Conservation (phyloP, 2,113 vertebrate species). For the Takifugu bimaculatus region DNA sequence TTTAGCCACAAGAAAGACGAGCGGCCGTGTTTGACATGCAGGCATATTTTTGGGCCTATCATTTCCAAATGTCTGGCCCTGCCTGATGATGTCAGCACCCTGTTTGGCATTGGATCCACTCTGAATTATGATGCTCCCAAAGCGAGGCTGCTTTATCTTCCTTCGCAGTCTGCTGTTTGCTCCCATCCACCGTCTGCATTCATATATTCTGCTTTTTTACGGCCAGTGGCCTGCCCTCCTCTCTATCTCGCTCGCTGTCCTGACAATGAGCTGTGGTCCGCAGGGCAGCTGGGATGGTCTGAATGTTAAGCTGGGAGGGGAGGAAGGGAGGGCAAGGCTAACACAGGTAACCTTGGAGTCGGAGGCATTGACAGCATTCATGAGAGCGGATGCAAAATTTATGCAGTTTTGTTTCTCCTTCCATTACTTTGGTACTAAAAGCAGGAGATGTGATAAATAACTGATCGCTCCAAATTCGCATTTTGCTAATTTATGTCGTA, state of each 20-base stretch:
- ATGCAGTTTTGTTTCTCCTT: background rate
- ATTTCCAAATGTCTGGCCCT: slow-evolving; percentile 32
- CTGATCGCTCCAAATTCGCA: too few relatives aligned
- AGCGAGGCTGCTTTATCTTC: slow-evolving; percentile 11
- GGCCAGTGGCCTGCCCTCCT: slow-evolving; percentile 22
- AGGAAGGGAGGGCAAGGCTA: slow-evolving; percentile 41
- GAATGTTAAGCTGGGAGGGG: slow-evolving; percentile 38
- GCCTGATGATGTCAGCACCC: slow-evolving; percentile 57
- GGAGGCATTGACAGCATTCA: slow-evolving; percentile 23
- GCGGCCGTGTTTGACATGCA: slow-evolving; percentile 41
- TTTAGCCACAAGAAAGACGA: slow-evolving; percentile 50
- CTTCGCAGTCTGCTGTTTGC: slow-evolving; percentile 4
- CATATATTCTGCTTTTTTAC: slow-evolving; percentile 43
- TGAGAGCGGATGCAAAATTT: slow-evolving; percentile 6
- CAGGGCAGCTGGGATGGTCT: slow-evolving; percentile 25
- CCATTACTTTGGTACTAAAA: slow-evolving; percentile 5
- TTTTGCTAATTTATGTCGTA: too few relatives aligned
- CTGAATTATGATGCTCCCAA: slow-evolving; percentile 12
- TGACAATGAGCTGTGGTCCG: slow-evolving; percentile 46
- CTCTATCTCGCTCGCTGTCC: slow-evolving; percentile 21
- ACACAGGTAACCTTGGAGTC: slow-evolving; percentile 49
- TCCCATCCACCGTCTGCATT: slow-evolving; percentile 17
- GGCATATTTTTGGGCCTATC: slow-evolving; percentile 46
- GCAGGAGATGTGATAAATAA: too few relatives aligned
- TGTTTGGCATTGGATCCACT: slow-evolving; percentile 19